Evolutionary conservation across 2,113 vertebrate genomes (phyloP).

Genomic region (Grammomys surdaster): DNA sequence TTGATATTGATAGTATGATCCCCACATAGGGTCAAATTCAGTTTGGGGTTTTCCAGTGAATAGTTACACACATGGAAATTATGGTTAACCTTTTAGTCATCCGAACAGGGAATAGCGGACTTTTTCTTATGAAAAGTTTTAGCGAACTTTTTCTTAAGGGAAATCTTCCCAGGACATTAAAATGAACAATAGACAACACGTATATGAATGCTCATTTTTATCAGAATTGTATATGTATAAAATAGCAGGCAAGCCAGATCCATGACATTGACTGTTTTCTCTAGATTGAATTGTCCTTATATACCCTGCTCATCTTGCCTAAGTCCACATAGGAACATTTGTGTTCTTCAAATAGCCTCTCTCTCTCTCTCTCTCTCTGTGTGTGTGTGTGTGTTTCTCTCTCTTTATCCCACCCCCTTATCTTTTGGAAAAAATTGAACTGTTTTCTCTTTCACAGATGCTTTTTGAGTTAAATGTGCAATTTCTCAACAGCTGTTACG

Average conservation of each 20-base stretch:
- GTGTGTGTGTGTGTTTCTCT: too few species aligned
- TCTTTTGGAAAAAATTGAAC: constrained; percentile 30
- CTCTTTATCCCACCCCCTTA: neutral
- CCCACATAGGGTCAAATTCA: neutral
- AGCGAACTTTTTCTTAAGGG: neutral
- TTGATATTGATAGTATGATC: neutral
- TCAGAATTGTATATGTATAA: constrained; percentile 27
- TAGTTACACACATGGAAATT: neutral
- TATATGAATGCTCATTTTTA: neutral
- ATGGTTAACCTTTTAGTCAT: neutral
- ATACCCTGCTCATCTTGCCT: neutral
- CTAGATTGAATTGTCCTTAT: neutral
- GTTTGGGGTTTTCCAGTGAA: neutral
- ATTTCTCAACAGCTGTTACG: constrained; percentile 79
- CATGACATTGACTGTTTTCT: accelerated
- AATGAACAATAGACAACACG: neutral
- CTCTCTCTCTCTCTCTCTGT: neutral
- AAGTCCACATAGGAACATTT: neutral
- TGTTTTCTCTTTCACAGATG: constrained; percentile 66
- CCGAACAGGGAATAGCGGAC: neutral
- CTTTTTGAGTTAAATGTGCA: constrained; percentile 70
- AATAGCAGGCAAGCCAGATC: neutral
- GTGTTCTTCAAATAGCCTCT: neutral
- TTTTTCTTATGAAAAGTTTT: neutral
- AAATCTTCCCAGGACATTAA: neutral